Evolutionary conservation across 2,113 vertebrate genomes (phyloP).

Genomic region (Mustelus asterias): DNA sequence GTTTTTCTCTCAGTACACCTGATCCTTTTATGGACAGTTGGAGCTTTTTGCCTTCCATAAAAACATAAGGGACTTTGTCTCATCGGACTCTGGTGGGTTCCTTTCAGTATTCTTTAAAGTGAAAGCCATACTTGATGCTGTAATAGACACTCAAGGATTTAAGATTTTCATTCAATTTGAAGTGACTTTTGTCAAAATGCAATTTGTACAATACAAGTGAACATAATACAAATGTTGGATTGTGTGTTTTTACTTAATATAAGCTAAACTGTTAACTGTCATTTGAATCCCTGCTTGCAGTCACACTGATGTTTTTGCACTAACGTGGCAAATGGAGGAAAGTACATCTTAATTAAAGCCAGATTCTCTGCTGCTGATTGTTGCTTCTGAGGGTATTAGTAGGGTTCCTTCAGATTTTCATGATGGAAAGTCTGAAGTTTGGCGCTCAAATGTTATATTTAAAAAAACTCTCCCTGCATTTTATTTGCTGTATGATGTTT

Average conservation of each 20-base stretch:
- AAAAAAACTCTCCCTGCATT: background rate
- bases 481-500: background rate
- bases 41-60: constrained; percentile 20
- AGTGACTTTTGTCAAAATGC: background rate
- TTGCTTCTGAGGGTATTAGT: background rate
- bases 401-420: background rate
- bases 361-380: background rate
- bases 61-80: constrained; percentile 21
- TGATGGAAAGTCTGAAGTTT: background rate
- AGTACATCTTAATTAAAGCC: background rate
- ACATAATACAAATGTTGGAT: background rate
- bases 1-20: constrained; percentile 35
- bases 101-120: constrained; percentile 10
- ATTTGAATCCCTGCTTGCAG: background rate
- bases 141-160: constrained; percentile 6
- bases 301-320: background rate
- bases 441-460: background rate
- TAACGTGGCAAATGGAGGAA: background rate
- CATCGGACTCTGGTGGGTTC: constrained; percentile 24
- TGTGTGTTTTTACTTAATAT: background rate
- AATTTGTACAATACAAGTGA: background rate
- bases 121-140: background rate
- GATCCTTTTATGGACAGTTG: constrained; percentile 34
- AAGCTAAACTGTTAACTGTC: background rate
- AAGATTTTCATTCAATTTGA: constrained; percentile 21